Base-by-base conservation (phyloP, 2,888 invertebrate species). In the Aleiodes testaceus region DNA sequence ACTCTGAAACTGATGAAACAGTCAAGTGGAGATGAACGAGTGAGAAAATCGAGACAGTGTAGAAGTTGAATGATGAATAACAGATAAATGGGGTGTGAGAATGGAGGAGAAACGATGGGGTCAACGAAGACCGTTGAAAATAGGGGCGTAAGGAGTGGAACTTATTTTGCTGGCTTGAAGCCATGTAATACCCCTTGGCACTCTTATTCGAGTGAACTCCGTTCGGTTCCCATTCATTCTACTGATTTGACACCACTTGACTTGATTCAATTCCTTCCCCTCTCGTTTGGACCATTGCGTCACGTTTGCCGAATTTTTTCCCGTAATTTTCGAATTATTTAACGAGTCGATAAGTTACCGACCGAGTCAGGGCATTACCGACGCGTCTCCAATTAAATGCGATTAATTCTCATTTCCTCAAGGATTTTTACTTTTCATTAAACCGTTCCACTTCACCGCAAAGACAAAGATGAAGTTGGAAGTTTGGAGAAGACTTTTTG, bases 151-250 rank as follows among this genome's bases (percentile, higher is more conserved):
- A 52, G 61, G 69, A 64, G 42, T 69, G 67, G 50, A 66, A 63
- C 52, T 26, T 63, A 68, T 66, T 70, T 47, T 71, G 30, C 81
- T 84, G 82, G 82, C 82, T 78, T 70, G 53, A 44, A 74, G 81
- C 81, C 81, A 82, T 80, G 80, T 80, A 79, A 82, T 81, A 79
- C 79, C 75, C 76, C 76, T 77, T 72, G 75, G 76, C 70, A 74
- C 74, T 73, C 72, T 59, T 76, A n/a, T 69, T 70, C 68, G 66
- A 61, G 68, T 72, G 42, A 74, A 44, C 67, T 74, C 71, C 53
- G 65, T n/a, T 45, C 44, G 47, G 44, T 63, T n/a, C 63, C 44
- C 63, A 63, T 45, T 63, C 63, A 63, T 45, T 63, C 76, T 75
- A 78, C 71, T 77, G 79, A 75, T 76, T 79, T 75, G 75, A 74